Evolutionary conservation across 2,113 vertebrate species (phyloP).

Genomic region (Clarias batrachus): DNA sequence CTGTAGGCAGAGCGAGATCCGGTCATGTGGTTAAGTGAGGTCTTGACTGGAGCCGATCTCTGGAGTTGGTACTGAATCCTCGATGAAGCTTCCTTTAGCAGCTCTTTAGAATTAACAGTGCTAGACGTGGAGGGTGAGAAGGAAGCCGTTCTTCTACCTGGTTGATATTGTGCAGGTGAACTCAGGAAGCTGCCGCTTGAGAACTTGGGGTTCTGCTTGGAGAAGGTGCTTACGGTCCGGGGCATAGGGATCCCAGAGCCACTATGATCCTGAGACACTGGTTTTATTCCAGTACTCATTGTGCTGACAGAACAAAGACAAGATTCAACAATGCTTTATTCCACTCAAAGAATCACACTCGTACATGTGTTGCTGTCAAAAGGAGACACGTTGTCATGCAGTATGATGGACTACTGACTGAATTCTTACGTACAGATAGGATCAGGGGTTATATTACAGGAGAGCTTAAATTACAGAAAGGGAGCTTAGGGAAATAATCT

Average conservation of each 20-base stretch:
- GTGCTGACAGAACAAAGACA: slow-evolving; percentile 34
- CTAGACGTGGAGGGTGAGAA: slow-evolving; percentile 50
- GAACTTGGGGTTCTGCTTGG: slow-evolving; percentile 62
- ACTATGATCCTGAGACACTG: slow-evolving; percentile 55
- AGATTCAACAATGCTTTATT: slow-evolving; percentile 39
- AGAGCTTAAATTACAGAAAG: not conserved
- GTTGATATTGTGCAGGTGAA: slow-evolving; percentile 49
- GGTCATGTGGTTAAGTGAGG: slow-evolving; percentile 41
- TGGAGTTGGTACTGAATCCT: slow-evolving; percentile 65
- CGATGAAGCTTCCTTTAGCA: slow-evolving; percentile 57
- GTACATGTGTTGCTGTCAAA: not conserved
- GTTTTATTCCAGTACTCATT: slow-evolving; percentile 67
- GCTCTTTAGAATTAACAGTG: slow-evolving; percentile 54
- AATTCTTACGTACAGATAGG: not conserved
- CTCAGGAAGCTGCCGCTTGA: slow-evolving; percentile 47
- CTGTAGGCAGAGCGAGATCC: slow-evolving; percentile 70
- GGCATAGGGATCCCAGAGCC: slow-evolving; percentile 64
- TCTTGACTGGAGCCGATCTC: slow-evolving; percentile 26
- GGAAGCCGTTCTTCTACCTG: slow-evolving; percentile 27
- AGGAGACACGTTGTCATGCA: not conserved
- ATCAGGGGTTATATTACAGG: not conserved
- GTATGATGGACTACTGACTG: not conserved
- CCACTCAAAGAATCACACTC: not conserved
- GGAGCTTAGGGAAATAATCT: not conserved
- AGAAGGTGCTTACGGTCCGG: slow-evolving; percentile 52